Conservation (phyloP, 92 coral and sea anemone genomes). For the Epizoanthus ramosus region DNA sequence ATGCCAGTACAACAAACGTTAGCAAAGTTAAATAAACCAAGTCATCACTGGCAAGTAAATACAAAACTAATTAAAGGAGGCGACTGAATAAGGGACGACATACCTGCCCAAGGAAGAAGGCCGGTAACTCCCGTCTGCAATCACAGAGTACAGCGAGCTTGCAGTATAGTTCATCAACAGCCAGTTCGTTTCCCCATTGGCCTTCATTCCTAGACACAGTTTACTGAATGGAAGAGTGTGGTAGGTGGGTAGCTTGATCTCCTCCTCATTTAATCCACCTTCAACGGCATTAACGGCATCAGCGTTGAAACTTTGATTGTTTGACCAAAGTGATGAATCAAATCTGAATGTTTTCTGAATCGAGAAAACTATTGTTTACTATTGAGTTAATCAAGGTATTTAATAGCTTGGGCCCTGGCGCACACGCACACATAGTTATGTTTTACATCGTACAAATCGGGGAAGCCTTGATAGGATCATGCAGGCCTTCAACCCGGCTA, state of each 20-base stretch:
- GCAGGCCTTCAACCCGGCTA: no score
- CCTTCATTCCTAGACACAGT: constrained; percentile 48
- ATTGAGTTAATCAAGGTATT: no score
- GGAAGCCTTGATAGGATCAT: no score
- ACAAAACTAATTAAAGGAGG: no score
- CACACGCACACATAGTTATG: no score
- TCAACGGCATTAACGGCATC: constrained; percentile 40
- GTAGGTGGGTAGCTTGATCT: constrained; percentile 44
- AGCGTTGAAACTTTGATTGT: constrained; percentile 21
- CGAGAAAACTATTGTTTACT: no score
- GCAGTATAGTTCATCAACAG: constrained; percentile 21
- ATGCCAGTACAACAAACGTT: no score
- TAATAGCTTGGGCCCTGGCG: no score
- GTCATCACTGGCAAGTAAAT: no score
- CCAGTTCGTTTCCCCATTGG: constrained; percentile 5
- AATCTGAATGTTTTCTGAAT: constrained; percentile 37
- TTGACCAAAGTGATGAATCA: constrained; percentile 38
- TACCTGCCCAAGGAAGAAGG: constrained; percentile 20
- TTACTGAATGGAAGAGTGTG: constrained; percentile 21
- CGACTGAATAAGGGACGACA: neutral
- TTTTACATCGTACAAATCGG: no score
- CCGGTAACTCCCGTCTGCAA: constrained; percentile 35
- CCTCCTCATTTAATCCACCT: constrained; percentile 46
- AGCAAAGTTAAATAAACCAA: no score
- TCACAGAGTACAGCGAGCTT: constrained; percentile 36